Evolutionary conservation across 23 tunicate genomes (phyloP).

Genomic region (Halocynthia aurantium): DNA sequence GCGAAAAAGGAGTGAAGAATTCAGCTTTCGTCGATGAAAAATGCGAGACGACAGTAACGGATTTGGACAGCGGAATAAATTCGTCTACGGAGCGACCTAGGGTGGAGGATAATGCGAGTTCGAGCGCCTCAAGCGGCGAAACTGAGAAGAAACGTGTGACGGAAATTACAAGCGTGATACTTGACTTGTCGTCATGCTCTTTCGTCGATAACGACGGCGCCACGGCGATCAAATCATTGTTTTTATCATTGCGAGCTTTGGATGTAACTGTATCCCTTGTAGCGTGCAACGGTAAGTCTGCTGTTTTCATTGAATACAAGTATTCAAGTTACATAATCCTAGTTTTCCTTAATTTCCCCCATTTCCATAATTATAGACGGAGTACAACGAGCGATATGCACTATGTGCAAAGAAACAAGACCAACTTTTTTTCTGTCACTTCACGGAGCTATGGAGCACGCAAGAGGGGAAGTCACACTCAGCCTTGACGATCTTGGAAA

Average conservation of each 20-base stretch:
- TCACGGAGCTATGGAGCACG: constrained; percentile 3
- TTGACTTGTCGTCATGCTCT: constrained; percentile 65
- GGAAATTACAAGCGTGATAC: constrained; percentile 24
- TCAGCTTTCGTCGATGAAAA: neutral
- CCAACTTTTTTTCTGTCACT: constrained; percentile 8
- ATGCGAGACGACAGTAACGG: too few relatives aligned
- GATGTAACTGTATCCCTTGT: neutral
- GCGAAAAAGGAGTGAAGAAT: neutral
- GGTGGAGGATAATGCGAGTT: neutral
- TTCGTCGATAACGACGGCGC: constrained; percentile 85
- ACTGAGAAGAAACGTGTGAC: neutral
- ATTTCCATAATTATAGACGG: neutral
- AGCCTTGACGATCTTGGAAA: neutral
- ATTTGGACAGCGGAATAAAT: neutral
- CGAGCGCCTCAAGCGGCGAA: neutral
- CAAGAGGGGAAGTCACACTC: constrained; percentile 1
- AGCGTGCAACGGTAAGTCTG: constrained; percentile 9
- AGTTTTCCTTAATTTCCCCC: neutral
- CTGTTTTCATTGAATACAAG: too few relatives aligned
- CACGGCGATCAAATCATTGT: constrained; percentile 23
- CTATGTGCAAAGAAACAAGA: neutral
- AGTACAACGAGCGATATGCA: neutral
- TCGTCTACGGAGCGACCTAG: neutral
- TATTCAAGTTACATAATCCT: neutral
- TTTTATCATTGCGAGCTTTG: neutral